Base-by-base conservation (phyloP, 2,797 vertebrate species). In the Calcarius lapponicus region DNA sequence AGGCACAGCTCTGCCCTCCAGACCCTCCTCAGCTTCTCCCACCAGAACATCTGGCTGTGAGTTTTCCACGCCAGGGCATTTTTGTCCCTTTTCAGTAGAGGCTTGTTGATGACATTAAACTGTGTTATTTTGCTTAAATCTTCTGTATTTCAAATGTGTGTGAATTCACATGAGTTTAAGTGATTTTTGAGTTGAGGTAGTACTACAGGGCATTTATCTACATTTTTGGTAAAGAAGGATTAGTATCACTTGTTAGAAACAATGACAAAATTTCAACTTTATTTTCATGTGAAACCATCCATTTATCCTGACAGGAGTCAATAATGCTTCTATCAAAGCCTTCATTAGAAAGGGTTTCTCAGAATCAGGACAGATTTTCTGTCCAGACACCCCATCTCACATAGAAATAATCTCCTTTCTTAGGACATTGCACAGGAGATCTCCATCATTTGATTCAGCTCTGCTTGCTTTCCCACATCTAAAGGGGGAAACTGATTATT, bases 241-340 rank as follows among this genome's bases (percentile, higher is more conserved):
- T 74, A 83, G 22, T 15, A 58, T 12, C 7, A 54, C 15, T 40
- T 86, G 29, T 16, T 81, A 93, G 31, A 88, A 96, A 94, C 21
- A 62, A 18, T 25, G 47, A 88, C 34, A 90, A 87, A 62, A 57
- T 54, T 50, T 54, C 61, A 83, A 36, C 11, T 95, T 92, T 80
- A 92, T 90, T 96, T 90, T 53, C 24, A 58, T 69, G 43, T 56
- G 60, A 88, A 82, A 71, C 5, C 42, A 51, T 66, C 1, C 1
- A 10, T 50, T 88, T 74, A 26, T 75, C 34, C 38, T 78, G n/a
- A 86, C 34, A 66, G 81, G 26, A 88, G 18, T 38, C 29, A 90
- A 43, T 2, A 88, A 58, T 2, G 2, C 64, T 78, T 88, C 31
- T 51, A 24, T 43, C 74, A 84, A 69, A 66, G 6, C 13, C 74